phyloP scores from a whole-genome alignment of 2,797 vertebrate species.

The Halcyon badia region DNA sequence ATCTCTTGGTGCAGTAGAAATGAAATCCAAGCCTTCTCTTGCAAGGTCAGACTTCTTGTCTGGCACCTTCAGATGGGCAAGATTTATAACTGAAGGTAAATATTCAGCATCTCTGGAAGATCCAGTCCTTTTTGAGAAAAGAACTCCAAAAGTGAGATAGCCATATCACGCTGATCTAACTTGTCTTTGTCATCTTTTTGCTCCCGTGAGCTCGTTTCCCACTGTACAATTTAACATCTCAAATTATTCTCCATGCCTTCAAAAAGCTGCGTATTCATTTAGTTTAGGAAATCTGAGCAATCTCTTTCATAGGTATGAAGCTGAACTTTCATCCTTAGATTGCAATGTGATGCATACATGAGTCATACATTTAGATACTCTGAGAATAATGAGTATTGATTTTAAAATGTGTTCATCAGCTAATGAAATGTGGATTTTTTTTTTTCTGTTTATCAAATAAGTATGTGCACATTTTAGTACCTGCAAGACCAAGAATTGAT shows the following conservation, averaged over 20 bases:
- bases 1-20: not conserved
- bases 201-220: not conserved
- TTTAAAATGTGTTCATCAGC: not conserved
- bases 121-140: not conserved
- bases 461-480: not conserved
- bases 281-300: not conserved
- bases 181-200: not conserved
- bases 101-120: not conserved
- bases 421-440: not conserved
- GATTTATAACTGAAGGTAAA: not conserved
- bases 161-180: not conserved
- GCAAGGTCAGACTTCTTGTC: not conserved
- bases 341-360: rapidly evolving
- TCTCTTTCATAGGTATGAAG: not conserved
- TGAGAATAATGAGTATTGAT: not conserved
- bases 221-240: not conserved
- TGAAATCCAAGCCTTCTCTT: not conserved
- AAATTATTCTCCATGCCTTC: not conserved
- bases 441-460: not conserved
- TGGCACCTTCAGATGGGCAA: not conserved
- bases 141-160: not conserved
- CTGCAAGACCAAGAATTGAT: not conserved
- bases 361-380: not conserved
- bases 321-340: not conserved
- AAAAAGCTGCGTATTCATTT: not conserved